Evolutionary conservation across 1,140 invertebrate species (phyloP), one percentile per base, ranked within the genome.

Genomic region (Phocides pigmalion): DNA sequence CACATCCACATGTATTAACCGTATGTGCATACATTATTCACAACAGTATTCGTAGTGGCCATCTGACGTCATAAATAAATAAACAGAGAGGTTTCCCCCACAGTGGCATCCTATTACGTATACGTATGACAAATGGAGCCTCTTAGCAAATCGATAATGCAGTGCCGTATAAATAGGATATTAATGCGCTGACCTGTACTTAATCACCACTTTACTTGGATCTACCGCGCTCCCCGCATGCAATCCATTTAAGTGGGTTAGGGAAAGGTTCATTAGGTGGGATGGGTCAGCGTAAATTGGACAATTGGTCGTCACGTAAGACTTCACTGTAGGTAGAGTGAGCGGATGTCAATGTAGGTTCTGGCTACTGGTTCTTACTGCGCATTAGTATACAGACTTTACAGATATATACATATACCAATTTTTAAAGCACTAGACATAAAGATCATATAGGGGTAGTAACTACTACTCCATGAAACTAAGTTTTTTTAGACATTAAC

Each of bases 111-210:
- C 71, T 65, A 73, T 70, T 73, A 73, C 37, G 49, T 14, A 4
- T 22, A 47, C 46, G 20, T 22, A 61, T 66, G 67, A 73, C 64
- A 67, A 70, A 70, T 51, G 54, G 56, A 53, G 61, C 66, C 41
- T 59, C 58, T 44, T 54, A 54, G 15, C 19, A 16, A 56, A 58
- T 76, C 73, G 68, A 76, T 76, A 75, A 59, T 66, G 70, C 73
- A 74, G 50, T 66, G 67, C 73, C 67, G 62, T 69, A 75, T 76
- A 72, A 76, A 72, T 72, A 76, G 73, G 65, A 51, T 46, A 65
- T 37, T 46, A 58, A 75, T 70, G 73, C 65, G 64, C 62, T 64
- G 70, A 72, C 66, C 70, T 62, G 62, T 59, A 49, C 49, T 11
- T 58, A 39, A 56, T 20, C 4, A 25, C 53, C 59, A 62, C 19